These are phyloP conservation scores for Menidia menidia DNA, from an alignment of 2,797 vertebrate species.

Conservation along the genomic window DNA sequence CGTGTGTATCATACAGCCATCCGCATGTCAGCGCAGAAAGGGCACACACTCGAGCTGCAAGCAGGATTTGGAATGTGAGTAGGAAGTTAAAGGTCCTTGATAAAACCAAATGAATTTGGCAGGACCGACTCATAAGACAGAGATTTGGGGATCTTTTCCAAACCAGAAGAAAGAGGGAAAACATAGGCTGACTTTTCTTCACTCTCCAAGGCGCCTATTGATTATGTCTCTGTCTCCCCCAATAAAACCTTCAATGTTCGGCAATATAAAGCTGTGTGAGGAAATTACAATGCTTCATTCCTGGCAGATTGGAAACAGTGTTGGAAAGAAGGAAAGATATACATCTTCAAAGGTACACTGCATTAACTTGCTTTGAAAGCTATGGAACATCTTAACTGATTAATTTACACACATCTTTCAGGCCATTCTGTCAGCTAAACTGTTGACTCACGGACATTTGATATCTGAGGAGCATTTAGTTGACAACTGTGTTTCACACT, in stretches of 20 bases:
- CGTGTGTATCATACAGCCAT: slow-evolving; percentile 17
- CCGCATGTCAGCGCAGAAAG: slow-evolving; percentile 26
- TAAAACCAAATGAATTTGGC: slow-evolving; percentile 81
- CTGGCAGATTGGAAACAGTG: slow-evolving; percentile 68
- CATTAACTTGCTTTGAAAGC: slow-evolving; percentile 22
- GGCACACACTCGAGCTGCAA: slow-evolving; percentile 42
- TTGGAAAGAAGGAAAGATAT: slow-evolving; percentile 28
- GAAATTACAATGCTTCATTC: slow-evolving; percentile 72
- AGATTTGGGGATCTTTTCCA: slow-evolving; percentile 69
- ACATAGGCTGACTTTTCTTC: slow-evolving; percentile 60
- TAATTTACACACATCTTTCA: not conserved
- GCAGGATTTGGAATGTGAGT: slow-evolving; percentile 58
- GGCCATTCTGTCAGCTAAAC: too few species aligned
- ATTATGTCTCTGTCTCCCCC: slow-evolving; percentile 78
- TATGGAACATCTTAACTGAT: slow-evolving; percentile 32
- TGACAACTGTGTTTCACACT: too few species aligned
- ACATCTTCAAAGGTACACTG: slow-evolving; percentile 39
- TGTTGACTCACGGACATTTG: too few species aligned
- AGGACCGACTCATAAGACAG: slow-evolving; percentile 69
- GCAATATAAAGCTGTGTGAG: slow-evolving; percentile 69
- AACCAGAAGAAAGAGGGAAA: slow-evolving; percentile 74
- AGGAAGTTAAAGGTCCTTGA: slow-evolving; percentile 76
- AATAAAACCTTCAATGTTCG: slow-evolving; percentile 80
- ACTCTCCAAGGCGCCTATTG: slow-evolving; percentile 74
- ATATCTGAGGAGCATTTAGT: too few species aligned